Percentiles rank a stretch among this genome's conserved stretches.
phyloP scores from a whole-genome alignment of 2,113 vertebrate genomes.

The Forbesichthys agassizii region DNA sequence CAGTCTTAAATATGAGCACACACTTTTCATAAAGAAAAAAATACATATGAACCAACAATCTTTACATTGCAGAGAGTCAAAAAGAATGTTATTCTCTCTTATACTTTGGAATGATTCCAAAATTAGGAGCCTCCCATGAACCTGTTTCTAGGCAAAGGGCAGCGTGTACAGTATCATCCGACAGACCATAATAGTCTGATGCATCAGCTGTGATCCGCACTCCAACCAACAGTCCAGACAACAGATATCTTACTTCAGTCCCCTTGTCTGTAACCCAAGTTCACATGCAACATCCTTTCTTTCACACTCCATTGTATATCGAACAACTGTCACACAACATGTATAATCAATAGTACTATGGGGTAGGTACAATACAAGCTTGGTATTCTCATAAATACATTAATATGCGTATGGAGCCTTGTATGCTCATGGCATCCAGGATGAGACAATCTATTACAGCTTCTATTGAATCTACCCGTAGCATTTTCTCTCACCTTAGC shows the following conservation, averaged over 20 bases:
- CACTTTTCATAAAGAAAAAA: conserved; percentile 74
- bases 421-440: conserved; percentile 24
- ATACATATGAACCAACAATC: conserved; percentile 73
- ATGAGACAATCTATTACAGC: conserved; percentile 3
- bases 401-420: conserved; percentile 7
- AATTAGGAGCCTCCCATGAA: conserved; percentile 43
- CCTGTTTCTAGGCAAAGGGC: conserved; percentile 42
- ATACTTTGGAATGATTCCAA: conserved; percentile 36
- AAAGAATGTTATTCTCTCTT: conserved; percentile 31
- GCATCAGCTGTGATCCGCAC: conserved; percentile 22
- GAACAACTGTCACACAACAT: conserved; percentile 65
- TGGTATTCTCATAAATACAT: not conserved
- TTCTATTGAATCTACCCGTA: conserved; percentile 25
- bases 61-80: conserved; percentile 73
- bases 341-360: conserved; percentile 46
- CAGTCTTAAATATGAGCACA: conserved; percentile 82
- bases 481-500: conserved; percentile 19
- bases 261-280: conserved; percentile 40
- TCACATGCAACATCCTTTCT: conserved; percentile 44
- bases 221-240: conserved; percentile 26
- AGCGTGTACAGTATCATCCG: conserved; percentile 29
- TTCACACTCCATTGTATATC: conserved; percentile 43
- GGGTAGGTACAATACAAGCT: conserved; percentile 52
- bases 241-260: conserved; percentile 18
- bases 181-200: conserved; percentile 39